A percentile compares a stretch with the other conserved stretches of the same genome.
These are phyloP conservation scores for Athrips mouffetella DNA, from an alignment of 2,888 invertebrate genomes.

Conservation along the genomic window DNA sequence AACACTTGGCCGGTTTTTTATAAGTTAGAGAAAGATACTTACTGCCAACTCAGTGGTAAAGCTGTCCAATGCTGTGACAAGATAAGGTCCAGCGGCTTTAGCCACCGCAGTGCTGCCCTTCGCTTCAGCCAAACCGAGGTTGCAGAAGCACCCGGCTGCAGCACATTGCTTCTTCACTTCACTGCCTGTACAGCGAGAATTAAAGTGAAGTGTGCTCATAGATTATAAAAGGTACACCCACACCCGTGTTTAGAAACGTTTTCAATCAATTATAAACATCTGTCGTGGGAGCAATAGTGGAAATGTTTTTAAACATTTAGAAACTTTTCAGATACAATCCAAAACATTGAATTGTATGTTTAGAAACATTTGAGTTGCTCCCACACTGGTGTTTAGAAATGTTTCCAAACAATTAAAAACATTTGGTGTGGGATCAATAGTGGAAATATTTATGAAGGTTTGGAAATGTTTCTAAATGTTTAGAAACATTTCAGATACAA, in stretches of 20 bases:
- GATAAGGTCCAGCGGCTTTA: constrained; percentile 53
- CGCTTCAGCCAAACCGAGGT: constrained; percentile 54
- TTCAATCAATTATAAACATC: neutral
- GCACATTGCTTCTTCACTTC: constrained; percentile 47
- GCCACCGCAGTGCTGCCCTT: constrained; percentile 46
- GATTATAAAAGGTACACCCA: neutral
- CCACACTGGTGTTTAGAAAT: no score
- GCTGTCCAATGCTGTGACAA: constrained; percentile 30
- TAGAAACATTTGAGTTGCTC: no score
- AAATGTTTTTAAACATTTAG: no score
- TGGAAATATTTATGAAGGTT: no score
- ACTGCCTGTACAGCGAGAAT: constrained; percentile 31
- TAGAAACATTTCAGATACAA: no score
- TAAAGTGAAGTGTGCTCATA: neutral
- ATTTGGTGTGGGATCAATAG: no score
- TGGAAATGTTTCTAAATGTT: no score
- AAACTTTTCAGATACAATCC: no score
- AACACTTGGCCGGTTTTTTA: no score
- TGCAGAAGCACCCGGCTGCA: constrained; percentile 63
- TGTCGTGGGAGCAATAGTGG: no score
- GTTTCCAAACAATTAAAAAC: no score
- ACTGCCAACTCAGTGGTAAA: constrained; percentile 30
- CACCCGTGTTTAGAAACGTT: neutral
- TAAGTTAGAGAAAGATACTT: constrained; percentile 14
- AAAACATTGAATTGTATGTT: no score